Percentiles rank a stretch among this genome's conserved stretches.
Conservation (phyloP, 2,797 vertebrate genomes). For the Xenopus petersii region DNA sequence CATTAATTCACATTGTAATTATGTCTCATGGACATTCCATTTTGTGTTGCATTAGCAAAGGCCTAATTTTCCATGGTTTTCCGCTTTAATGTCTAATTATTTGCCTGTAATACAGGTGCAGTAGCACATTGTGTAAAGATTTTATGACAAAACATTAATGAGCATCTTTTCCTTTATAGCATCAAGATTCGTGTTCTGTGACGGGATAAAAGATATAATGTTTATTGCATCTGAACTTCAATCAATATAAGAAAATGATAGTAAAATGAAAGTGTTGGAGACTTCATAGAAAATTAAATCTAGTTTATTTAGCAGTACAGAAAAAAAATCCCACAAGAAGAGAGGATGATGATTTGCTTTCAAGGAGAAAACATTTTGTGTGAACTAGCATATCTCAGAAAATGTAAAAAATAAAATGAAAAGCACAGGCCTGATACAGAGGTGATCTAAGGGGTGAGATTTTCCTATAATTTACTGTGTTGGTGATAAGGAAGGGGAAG, state of each 20-base stretch:
- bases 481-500: too few species aligned
- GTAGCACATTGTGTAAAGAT: background rate
- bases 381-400: too few species aligned
- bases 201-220: background rate
- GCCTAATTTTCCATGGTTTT: background rate
- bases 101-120: background rate
- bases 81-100: background rate
- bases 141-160: conserved; percentile 4
- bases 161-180: background rate
- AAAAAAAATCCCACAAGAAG: too few species aligned
- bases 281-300: background rate
- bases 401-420: too few species aligned
- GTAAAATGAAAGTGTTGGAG: background rate
- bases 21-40: conserved; percentile 3
- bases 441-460: too few species aligned
- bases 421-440: too few species aligned
- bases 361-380: too few species aligned
- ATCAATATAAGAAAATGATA: background rate
- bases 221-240: background rate
- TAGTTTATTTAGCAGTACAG: background rate
- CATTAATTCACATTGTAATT: background rate
- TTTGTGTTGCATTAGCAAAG: conserved; percentile 1
- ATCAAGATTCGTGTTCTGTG: background rate
- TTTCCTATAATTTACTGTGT: too few species aligned
- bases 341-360: too few species aligned